Evolutionary conservation across 2,797 vertebrate species (phyloP), one percentile per base, ranked within the genome.

Genomic region (Coregonus ussuriensis): DNA sequence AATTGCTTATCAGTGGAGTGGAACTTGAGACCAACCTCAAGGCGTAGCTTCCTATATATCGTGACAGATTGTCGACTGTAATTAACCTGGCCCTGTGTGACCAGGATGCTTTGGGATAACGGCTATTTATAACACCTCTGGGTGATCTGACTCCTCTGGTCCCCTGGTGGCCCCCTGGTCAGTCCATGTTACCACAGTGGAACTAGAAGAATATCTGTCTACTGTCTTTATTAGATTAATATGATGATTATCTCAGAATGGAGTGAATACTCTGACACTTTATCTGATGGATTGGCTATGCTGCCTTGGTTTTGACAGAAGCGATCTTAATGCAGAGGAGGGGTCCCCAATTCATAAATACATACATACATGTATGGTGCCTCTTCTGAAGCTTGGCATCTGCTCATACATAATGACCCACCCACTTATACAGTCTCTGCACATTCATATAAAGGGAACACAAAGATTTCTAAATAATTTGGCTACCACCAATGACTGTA

Each of bases 11-110:
- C 81, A n/a, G 72, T 72, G 56, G n/a, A 21, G 73, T 47, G 51
- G 77, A 84, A 79, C 77, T 62, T 75, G 62, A 78, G 74, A 66
- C 65, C 59, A 74, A 63, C 75, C 76, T 74, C 62, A 63, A 62
- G 68, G 62, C 41, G 72, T 75, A 72, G 51, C 79, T 84, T 84
- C 68, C 65, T 81, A 74, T 85, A 81, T 83, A 84, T 78, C 15
- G n/a, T 25, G 59, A 54, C 72, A 73, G 67, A 25, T 67, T 83
- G 84, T 80, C 76, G 74, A 72, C 74, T 81, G 73, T 83, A 88
- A 83, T 81, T 85, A 79, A 84, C 77, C 80, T 74, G 72, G 53
- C 75, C 70, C 56, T 47, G 41, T 82, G 80, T 82, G 81, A 85
- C 71, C 66, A 53, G 71, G 79, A 69, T 71, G 66, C 66, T 79